phyloP scores from a whole-genome alignment of 1,140 invertebrate species.

The Muscidifurax raptorellus region DNA sequence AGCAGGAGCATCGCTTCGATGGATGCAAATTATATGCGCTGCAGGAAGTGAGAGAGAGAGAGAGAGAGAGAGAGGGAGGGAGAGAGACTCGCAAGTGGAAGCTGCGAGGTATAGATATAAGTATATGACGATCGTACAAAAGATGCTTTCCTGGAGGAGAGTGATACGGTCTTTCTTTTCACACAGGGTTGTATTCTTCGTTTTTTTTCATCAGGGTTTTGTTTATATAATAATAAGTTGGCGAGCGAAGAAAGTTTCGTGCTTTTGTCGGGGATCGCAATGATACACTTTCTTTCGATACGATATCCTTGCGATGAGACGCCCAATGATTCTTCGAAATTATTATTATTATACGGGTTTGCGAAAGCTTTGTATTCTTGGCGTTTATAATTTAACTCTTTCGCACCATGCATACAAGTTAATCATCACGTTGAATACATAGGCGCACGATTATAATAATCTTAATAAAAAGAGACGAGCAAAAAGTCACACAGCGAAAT shows the following conservation, averaged over 20 bases:
- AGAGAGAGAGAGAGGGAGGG: too few species aligned
- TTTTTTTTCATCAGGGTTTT: not conserved
- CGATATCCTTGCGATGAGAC: not conserved
- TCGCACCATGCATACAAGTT: not conserved
- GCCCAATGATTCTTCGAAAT: not conserved
- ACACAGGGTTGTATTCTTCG: not conserved
- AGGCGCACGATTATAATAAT: too few species aligned
- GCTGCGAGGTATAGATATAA: too few species aligned
- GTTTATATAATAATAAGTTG: not conserved
- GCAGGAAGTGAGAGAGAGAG: not conserved
- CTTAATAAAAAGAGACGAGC: not conserved
- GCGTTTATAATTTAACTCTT: not conserved
- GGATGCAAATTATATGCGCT: slow-evolving; percentile 19
- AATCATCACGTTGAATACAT: too few species aligned
- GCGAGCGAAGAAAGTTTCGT: not conserved
- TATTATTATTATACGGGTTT: not conserved
- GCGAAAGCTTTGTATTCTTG: not conserved
- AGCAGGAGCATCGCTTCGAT: not conserved
- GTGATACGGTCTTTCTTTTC: not conserved
- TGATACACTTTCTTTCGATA: not conserved
- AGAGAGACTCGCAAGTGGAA: too few species aligned
- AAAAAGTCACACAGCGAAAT: not conserved
- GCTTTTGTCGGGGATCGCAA: not conserved
- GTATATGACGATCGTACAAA: not conserved
- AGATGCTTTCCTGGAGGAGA: not conserved